Evolutionary conservation across 2,113 vertebrate species (phyloP), one percentile per base, ranked within the genome.

Genomic region (Hippocampus abdominalis): DNA sequence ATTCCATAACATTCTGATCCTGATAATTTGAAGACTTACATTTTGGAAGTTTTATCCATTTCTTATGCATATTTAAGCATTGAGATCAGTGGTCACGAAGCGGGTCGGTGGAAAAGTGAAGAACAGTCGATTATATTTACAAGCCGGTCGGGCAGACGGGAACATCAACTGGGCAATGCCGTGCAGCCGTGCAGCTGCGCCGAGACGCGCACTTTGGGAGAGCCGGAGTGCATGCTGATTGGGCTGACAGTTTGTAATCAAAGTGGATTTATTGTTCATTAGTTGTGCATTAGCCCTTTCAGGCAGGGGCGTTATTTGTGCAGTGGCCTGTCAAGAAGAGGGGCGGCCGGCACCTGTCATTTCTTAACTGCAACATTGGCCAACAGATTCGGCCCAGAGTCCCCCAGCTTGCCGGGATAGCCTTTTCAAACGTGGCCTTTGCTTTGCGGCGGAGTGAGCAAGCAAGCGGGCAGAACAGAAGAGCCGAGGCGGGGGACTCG

Each of bases 201-300:
- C 80, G 84, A 90, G 80, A 59, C 90, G 92, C 91, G 77, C 87
- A 62, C 88, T 91, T 89, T 87, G 91, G 90, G 89, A 90, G 91
- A 93, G 93, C 93, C 89, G 91, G 93, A 90, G 94, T 93, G 94
- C 93, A 91, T 93, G 94, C 92, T 93, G 93, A 95, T 94, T 94
- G 93, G 93, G 83, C 87, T 95, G 96, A 96, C 96, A 96, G 94
- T 98, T 96, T 96, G 94, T 98, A 98, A 97, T 99, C 97, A 96
- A 95, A 97, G 94, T 95, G 96, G 96, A 99, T 98, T 96, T 96
- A 98, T 99, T 95, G 95, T 96, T 98, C 96, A 97, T 98, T 96
- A 97, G 95, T 91, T 93, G 94, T 94, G 94, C 94, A 95, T 97
- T 97, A 98, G 94, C 93, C 93, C 94, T 95, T 94, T 94, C 94